These are phyloP conservation scores for Panthera tigris DNA, from an alignment of 2,113 vertebrate genomes.

Conservation along the genomic window DNA sequence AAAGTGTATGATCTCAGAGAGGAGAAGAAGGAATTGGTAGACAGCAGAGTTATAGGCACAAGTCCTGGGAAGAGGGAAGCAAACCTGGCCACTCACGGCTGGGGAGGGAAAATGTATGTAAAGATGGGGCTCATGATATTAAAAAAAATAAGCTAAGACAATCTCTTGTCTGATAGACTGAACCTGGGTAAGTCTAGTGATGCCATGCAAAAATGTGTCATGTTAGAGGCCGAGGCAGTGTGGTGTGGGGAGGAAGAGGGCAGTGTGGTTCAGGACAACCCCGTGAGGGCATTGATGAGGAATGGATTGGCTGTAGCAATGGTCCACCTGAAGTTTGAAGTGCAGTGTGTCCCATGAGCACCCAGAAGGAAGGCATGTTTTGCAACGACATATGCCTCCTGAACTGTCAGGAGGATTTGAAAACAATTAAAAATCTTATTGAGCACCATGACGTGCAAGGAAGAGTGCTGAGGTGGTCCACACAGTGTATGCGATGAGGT, in stretches of 20 bases:
- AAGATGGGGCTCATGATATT: background rate
- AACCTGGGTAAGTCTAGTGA: background rate
- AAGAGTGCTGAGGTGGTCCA: background rate
- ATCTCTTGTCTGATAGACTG: background rate
- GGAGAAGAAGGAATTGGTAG: background rate
- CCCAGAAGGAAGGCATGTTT: background rate
- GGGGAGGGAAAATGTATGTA: background rate
- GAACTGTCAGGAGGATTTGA: background rate
- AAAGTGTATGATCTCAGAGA: background rate
- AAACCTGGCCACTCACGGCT: background rate
- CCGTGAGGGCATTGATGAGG: background rate
- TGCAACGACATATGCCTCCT: background rate
- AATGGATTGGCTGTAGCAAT: background rate
- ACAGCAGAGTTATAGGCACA: background rate
- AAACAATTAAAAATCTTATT: background rate
- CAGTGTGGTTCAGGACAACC: background rate
- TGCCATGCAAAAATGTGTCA: background rate
- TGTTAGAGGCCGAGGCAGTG: no score
- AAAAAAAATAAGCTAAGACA: background rate
- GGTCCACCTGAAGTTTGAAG: background rate
- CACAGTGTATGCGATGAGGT: background rate
- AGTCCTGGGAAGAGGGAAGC: background rate
- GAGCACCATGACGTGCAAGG: background rate
- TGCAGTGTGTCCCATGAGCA: background rate
- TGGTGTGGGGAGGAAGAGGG: background rate